A percentile compares a stretch with the other conserved stretches of the same genome.
phyloP scores from a whole-genome alignment of 1,140 invertebrate species.

The Riptortus pedestris region DNA sequence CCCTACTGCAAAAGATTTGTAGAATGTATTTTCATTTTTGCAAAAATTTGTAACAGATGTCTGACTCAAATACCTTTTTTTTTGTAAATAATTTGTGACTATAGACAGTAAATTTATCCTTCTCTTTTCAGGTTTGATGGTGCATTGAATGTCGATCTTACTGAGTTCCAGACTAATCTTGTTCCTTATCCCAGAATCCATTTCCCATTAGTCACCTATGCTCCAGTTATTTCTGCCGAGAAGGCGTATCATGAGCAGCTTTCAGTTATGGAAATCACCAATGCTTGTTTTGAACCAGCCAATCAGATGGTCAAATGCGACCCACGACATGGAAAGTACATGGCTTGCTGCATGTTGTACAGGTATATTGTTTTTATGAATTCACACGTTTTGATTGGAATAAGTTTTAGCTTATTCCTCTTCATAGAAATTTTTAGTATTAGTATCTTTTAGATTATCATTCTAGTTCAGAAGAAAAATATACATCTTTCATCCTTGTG shows the following conservation, averaged over 20 bases:
- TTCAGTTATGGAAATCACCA: constrained; percentile 54
- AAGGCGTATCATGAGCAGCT: constrained; percentile 53
- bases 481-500: too few species aligned
- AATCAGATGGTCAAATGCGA: constrained; percentile 79
- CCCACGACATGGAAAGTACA: constrained; percentile 67
- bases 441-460: too few species aligned
- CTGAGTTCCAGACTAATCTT: constrained; percentile 81
- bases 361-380: constrained; percentile 31
- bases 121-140: constrained; percentile 60
- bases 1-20: background rate
- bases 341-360: constrained; percentile 81
- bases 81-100: constrained; percentile 32
- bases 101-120: background rate
- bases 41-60: too few species aligned
- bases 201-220: constrained; percentile 56
- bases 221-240: constrained; percentile 51
- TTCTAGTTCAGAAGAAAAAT: too few species aligned
- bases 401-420: background rate
- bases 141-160: constrained; percentile 78
- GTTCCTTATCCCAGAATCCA: constrained; percentile 76
- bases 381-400: too few species aligned
- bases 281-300: constrained; percentile 60
- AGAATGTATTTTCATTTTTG: too few species aligned
- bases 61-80: background rate
- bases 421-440: too few species aligned